phyloP scores from a whole-genome alignment of 2,888 invertebrate species.

The Lasius platythorax region DNA sequence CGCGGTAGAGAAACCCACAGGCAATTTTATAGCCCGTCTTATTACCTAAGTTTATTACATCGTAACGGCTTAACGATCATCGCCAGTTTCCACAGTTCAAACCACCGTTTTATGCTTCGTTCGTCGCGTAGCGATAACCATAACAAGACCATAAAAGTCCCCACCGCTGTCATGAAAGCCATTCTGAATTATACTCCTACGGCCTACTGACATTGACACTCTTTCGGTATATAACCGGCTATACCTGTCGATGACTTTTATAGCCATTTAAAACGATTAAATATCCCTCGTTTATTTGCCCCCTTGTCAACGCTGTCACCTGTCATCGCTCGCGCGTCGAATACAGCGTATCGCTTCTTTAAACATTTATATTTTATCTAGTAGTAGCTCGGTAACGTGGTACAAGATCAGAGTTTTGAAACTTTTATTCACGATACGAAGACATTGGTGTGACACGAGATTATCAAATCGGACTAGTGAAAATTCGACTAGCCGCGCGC shows the following conservation, averaged over 20 bases:
- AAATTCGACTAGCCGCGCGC: constrained; percentile 62
- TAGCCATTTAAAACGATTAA: constrained; percentile 77
- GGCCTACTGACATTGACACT: constrained; percentile 82
- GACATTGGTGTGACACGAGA: constrained; percentile 9
- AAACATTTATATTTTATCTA: constrained; percentile 37
- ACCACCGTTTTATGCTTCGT: constrained; percentile 71
- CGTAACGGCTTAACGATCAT: constrained; percentile 85
- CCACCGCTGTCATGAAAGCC: constrained; percentile 79
- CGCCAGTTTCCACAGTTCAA: constrained; percentile 73
- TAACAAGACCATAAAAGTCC: constrained; percentile 80
- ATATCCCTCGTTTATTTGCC: constrained; percentile 67
- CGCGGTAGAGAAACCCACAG: constrained; percentile 78
- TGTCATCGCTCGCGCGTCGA: constrained; percentile 64
- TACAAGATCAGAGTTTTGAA: neutral
- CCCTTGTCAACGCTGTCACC: constrained; percentile 64
- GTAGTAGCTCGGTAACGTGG: constrained; percentile 59
- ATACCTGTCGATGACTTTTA: constrained; percentile 82
- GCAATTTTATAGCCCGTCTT: constrained; percentile 83
- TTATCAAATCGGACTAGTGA: constrained; percentile 59
- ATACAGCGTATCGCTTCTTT: constrained; percentile 49
- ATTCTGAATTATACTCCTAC: constrained; percentile 77
- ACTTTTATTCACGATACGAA: neutral
- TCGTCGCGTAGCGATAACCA: constrained; percentile 77
- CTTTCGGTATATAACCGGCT: constrained; percentile 60
- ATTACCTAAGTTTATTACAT: constrained; percentile 84